Conservation (phyloP, 2,113 vertebrate genomes). For the Rhineura floridana region DNA sequence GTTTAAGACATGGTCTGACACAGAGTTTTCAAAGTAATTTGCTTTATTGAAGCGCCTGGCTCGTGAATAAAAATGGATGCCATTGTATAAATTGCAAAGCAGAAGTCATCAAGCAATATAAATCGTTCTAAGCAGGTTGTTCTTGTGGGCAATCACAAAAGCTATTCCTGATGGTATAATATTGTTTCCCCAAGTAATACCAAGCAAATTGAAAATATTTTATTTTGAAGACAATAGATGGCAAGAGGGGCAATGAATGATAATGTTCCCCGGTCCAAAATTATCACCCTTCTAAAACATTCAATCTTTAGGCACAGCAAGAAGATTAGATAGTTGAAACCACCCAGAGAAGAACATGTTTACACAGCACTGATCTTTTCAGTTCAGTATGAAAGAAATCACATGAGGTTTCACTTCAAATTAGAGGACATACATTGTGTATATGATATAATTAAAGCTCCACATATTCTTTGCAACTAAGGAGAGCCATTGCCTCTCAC, state of each 20-base stretch:
- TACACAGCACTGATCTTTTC: background rate
- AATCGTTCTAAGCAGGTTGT: background rate
- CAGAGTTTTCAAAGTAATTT: slow-evolving; percentile 37
- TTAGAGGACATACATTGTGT: background rate
- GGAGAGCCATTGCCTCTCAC: background rate
- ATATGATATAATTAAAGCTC: background rate
- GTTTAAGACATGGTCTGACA: slow-evolving; percentile 21
- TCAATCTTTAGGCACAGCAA: background rate
- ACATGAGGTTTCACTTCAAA: background rate
- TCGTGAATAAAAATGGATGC: background rate
- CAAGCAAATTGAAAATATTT: background rate
- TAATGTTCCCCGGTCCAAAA: background rate
- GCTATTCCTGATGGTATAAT: slow-evolving; percentile 5
- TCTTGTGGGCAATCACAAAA: background rate
- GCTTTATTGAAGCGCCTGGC: slow-evolving; percentile 19
- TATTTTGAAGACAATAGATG: background rate
- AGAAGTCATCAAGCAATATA: background rate
- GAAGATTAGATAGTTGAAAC: background rate
- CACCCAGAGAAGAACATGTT: background rate
- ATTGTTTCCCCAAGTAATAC: background rate
- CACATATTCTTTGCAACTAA: background rate
- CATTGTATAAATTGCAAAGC: slow-evolving; percentile 20
- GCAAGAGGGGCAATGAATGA: background rate
- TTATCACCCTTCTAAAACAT: background rate
- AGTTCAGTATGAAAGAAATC: background rate